Conservation (phyloP, 2,797 vertebrate genomes). For the Muscicapa comitata region DNA sequence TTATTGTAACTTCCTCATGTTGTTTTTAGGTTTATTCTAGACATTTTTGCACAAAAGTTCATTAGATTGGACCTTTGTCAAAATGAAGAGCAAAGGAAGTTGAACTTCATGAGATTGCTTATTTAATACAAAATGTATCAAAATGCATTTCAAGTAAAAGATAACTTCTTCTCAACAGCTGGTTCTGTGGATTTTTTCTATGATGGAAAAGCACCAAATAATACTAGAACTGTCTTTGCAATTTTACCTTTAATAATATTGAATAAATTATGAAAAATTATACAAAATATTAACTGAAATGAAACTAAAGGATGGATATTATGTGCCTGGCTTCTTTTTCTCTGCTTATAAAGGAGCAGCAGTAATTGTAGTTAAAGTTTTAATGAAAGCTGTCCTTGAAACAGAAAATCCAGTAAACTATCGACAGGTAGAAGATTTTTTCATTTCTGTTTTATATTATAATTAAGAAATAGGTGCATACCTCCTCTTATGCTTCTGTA, state of each 20-base stretch:
- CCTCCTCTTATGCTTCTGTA: not conserved
- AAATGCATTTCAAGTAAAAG: not conserved
- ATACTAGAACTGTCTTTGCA: not conserved
- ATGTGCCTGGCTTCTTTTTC: not conserved
- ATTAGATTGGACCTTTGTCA: not conserved
- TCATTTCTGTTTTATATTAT: not conserved
- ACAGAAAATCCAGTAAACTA: not conserved
- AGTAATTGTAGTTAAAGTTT: not conserved
- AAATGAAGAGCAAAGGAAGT: not conserved
- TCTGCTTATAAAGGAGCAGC: not conserved
- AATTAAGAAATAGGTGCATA: not conserved
- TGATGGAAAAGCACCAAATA: not conserved
- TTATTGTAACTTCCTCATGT: not conserved
- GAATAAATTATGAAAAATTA: not conserved
- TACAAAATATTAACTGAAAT: not conserved
- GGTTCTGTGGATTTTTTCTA: not conserved
- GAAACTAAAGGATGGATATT: not conserved
- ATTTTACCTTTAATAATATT: not conserved
- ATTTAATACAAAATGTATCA: not conserved
- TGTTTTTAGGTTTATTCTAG: not conserved
- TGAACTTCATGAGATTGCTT: not conserved
- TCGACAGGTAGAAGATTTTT: not conserved
- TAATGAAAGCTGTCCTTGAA: not conserved
- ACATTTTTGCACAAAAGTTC: not conserved
- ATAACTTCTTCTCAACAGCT: not conserved